phyloP scores from a whole-genome alignment of 2,797 vertebrate species.

The Graptemys geographica region DNA sequence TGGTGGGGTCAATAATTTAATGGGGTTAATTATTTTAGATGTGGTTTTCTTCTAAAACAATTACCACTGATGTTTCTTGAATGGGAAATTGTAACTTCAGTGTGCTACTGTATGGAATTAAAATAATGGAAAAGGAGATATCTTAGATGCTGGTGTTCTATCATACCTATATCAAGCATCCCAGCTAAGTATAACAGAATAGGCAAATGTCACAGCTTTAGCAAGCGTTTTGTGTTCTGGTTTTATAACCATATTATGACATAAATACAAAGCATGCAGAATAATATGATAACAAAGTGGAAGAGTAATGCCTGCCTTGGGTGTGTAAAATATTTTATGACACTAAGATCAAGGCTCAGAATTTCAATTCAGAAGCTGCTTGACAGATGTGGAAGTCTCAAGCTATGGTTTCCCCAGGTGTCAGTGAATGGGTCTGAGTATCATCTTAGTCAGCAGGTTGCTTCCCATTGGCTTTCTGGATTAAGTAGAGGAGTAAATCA shows the following conservation, averaged over 20 bases:
- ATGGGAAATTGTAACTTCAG: constrained; percentile 20
- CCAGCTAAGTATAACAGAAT: constrained; percentile 47
- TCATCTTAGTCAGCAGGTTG: background rate
- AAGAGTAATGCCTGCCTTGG: constrained; percentile 41
- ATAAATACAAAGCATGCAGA: constrained; percentile 15
- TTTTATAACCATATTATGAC: constrained; percentile 32
- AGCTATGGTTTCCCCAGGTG: constrained; percentile 45
- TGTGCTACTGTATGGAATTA: background rate
- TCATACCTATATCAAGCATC: background rate
- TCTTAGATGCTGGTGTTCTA: constrained; percentile 1
- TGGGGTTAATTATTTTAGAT: constrained; percentile 38
- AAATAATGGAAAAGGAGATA: background rate
- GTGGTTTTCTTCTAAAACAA: constrained; percentile 22
- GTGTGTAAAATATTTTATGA: constrained; percentile 40
- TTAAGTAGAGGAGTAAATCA: background rate
- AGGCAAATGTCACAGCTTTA: constrained; percentile 2
- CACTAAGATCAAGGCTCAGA: background rate
- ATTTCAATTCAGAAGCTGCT: constrained; percentile 24
- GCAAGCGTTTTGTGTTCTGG: background rate
- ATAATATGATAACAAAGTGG: constrained; percentile 7
- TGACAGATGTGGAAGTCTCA: constrained; percentile 49
- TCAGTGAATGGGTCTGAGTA: constrained; percentile 8
- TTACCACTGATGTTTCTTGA: constrained; percentile 18
- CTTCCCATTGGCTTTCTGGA: constrained; percentile 21
- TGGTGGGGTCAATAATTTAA: background rate